Evolutionary conservation across 2,797 vertebrate genomes (phyloP).

Genomic region (Microcaecilia unicolor): DNA sequence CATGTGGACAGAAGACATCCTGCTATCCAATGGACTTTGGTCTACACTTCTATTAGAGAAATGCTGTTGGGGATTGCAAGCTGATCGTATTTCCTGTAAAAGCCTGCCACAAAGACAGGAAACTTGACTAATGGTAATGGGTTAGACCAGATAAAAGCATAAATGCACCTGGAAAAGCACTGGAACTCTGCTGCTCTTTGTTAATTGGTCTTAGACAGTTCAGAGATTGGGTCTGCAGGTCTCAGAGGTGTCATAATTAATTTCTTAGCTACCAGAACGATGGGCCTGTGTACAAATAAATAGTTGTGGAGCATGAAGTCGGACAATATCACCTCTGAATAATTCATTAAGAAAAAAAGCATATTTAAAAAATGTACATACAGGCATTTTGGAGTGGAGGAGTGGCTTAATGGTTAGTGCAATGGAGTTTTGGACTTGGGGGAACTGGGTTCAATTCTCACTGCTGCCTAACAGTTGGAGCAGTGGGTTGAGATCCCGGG

Average conservation of each 20-base stretch:
- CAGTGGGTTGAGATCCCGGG: no score
- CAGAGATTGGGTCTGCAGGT: conserved; percentile 4
- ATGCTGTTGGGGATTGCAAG: conserved; percentile 15
- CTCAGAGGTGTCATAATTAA: conserved; percentile 5
- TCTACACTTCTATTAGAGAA: conserved; percentile 1
- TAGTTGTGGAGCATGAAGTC: no score
- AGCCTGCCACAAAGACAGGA: conserved; percentile 18
- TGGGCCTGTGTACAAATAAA: no score
- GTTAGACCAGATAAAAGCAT: conserved; percentile 11
- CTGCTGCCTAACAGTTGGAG: no score
- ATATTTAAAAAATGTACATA: no score
- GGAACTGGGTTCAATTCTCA: no score
- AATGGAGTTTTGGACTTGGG: no score
- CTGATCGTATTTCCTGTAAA: not conserved
- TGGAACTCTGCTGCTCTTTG: not conserved
- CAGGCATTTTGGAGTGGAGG: no score
- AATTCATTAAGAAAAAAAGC: no score
- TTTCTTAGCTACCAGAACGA: not conserved
- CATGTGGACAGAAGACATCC: conserved; percentile 17
- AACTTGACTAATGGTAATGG: conserved; percentile 4
- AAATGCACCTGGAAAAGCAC: not conserved
- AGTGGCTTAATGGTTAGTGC: no score
- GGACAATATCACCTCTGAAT: no score
- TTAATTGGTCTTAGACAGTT: conserved; percentile 8
- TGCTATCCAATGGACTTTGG: not conserved